Percentiles rank a stretch among this genome's conserved stretches.
These are phyloP conservation scores for Lacerta bilineata DNA, from an alignment of 2,797 vertebrate species.

Conservation along the genomic window DNA sequence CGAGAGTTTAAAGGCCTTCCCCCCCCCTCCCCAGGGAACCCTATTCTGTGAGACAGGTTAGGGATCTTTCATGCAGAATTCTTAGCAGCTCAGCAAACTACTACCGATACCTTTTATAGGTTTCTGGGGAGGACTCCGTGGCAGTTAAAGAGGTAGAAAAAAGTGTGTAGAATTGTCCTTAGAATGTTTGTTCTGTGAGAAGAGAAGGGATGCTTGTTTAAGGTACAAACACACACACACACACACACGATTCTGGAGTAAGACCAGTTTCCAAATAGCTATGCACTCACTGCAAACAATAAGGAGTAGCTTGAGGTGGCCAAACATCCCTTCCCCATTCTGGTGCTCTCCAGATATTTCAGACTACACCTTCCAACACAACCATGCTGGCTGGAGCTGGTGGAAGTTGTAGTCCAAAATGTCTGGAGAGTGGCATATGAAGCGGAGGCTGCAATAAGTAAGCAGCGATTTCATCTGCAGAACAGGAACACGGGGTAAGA, in stretches of 20 bases:
- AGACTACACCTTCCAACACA: no score
- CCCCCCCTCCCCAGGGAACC: no score
- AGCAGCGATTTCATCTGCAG: neutral
- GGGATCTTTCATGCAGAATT: neutral
- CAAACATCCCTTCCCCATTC: neutral
- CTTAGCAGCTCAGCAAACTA: neutral
- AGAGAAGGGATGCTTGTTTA: neutral
- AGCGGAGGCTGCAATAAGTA: neutral
- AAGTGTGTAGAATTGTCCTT: neutral
- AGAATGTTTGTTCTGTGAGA: neutral
- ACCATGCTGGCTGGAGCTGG: no score
- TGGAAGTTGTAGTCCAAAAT: no score
- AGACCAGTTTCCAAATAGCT: neutral
- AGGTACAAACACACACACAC: no score
- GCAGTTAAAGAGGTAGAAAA: neutral
- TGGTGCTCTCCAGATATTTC: no score
- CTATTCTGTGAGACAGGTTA: neutral
- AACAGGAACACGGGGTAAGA: neutral
- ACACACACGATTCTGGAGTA: neutral
- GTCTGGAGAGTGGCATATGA: neutral
- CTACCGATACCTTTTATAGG: neutral
- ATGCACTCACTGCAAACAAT: neutral
- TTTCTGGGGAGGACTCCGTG: neutral
- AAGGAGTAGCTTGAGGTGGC: neutral
- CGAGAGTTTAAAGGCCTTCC: neutral